Evolutionary conservation across 2,797 vertebrate species (phyloP).

Genomic region (Microctenopoma stevenorrisi): DNA sequence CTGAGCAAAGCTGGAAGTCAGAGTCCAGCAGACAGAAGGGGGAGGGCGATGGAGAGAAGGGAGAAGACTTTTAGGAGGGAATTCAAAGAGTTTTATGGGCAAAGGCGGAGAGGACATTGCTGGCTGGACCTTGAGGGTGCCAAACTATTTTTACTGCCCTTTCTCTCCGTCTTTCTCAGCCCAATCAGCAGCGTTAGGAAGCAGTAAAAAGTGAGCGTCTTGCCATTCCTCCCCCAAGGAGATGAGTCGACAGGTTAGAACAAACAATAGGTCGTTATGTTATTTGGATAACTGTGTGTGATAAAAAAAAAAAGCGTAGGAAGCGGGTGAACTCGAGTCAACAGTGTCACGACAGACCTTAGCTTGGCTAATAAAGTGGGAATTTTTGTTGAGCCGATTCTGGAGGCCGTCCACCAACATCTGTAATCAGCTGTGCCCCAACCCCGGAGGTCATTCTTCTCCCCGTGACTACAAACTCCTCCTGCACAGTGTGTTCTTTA

Average conservation of each 20-base stretch:
- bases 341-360: constrained; percentile 14
- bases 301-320: constrained; percentile 41
- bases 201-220: constrained; percentile 71
- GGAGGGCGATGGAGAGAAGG: neutral
- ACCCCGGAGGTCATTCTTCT: constrained; percentile 34
- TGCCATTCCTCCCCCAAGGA: constrained; percentile 64
- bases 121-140: constrained; percentile 79
- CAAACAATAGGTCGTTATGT: constrained; percentile 73
- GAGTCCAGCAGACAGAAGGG: constrained; percentile 23
- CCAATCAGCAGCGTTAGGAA: constrained; percentile 75
- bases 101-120: constrained; percentile 76
- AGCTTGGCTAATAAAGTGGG: constrained; percentile 38
- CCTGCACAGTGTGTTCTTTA: constrained; percentile 51
- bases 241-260: constrained; percentile 68
- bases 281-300: constrained; percentile 64
- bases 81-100: constrained; percentile 81
- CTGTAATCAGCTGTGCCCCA: constrained; percentile 62
- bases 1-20: constrained; percentile 45
- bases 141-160: constrained; percentile 84
- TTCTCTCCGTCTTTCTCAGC: constrained; percentile 67
- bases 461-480: constrained; percentile 34
- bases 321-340: constrained; percentile 20
- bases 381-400: constrained; percentile 22
- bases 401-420: constrained; percentile 62
- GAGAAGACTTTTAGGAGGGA: constrained; percentile 44